A percentile compares a stretch with the other conserved stretches of the same genome.
Conservation (phyloP, 2,888 invertebrate species). For the Apotomis betuletana region DNA sequence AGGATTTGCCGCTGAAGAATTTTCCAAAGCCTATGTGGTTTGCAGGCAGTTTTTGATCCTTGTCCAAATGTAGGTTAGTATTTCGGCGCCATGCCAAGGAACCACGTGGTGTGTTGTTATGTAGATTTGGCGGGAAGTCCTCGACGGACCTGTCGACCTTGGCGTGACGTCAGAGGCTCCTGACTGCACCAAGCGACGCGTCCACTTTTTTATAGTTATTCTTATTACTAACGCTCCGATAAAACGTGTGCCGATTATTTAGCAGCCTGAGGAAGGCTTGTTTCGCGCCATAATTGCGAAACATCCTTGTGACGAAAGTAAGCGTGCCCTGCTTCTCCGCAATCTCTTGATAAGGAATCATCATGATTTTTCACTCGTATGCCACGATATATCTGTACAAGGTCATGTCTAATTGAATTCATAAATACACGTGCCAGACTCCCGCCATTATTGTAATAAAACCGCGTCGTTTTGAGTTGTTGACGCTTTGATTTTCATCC, state of each 20-base stretch:
- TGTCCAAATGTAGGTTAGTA: constrained; percentile 14
- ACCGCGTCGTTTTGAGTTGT: background rate
- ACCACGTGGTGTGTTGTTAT: constrained; percentile 43
- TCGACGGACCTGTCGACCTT: constrained; percentile 73
- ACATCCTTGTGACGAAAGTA: background rate
- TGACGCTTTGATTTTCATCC: too few species aligned
- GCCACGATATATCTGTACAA: constrained; percentile 15
- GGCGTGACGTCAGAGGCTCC: constrained; percentile 79
- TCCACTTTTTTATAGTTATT: constrained; percentile 63
- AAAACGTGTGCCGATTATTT: constrained; percentile 38
- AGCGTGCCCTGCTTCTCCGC: constrained; percentile 13
- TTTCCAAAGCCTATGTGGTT: background rate
- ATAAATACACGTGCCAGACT: constrained; percentile 7
- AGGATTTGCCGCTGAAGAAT: background rate
- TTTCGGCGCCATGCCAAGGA: constrained; percentile 12
- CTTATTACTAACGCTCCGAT: constrained; percentile 52
- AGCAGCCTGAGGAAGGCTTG: constrained; percentile 11
- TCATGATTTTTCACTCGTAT: constrained; percentile 8
- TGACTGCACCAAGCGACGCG: constrained; percentile 67
- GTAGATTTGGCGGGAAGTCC: constrained; percentile 74
- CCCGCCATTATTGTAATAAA: background rate
- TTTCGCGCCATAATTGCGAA: constrained; percentile 19
- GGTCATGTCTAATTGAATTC: constrained; percentile 16
- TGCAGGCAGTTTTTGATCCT: background rate
- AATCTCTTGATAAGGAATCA: constrained; percentile 12